Base-by-base conservation (phyloP, 2,113 vertebrate species). In the Chroicocephalus ridibundus region DNA sequence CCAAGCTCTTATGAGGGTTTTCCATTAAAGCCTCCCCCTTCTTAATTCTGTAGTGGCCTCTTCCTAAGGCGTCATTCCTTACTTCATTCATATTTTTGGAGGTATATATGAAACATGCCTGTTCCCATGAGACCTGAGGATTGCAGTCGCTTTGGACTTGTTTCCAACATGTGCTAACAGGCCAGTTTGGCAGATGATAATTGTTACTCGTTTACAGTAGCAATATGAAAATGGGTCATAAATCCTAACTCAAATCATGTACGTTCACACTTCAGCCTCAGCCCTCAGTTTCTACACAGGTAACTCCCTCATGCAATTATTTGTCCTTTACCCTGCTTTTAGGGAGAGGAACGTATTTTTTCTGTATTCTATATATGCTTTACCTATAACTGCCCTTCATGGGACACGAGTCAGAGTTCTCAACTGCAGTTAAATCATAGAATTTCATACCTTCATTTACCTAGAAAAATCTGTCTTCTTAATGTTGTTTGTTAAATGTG, bases 191-290 rank as follows among this genome's bases (percentile, higher is more conserved):
- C 47, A 83, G 60, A 94, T 79, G 25, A 52, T n/a, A 82, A 88
- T 65, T 85, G 62, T 55, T 62, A 80, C 69, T 65, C 70, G 93
- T 58, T 90, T 92, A 85, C 40, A 84, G 78, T 65, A 81, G 81
- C 74, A 81, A 71, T 77, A 93, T 52, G 46, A 93, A 94, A 93
- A 82, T 77, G 46, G 86, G 27, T 84, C 65, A 88, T 82, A 78
- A 93, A 90, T 70, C 42, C 36, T 60, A 57, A 77, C 54, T 46
- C 19, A 52, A 91, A 77, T 75, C 70, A 81, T 1, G 0, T 24
- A 79, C 31, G 11, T 77, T 60, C 78, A 76, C 65, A 74, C 36
- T 38, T 72, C n/a, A 89, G 22, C 69, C 38, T 70, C 58, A 89
- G 36, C 26, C 66, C 42, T 93, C 69, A 51, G 44, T 69, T 93